Percentiles rank a stretch among this genome's conserved stretches.
Evolutionary conservation across 2,797 vertebrate species (phyloP).

Genomic region (Spea hammondii): DNA sequence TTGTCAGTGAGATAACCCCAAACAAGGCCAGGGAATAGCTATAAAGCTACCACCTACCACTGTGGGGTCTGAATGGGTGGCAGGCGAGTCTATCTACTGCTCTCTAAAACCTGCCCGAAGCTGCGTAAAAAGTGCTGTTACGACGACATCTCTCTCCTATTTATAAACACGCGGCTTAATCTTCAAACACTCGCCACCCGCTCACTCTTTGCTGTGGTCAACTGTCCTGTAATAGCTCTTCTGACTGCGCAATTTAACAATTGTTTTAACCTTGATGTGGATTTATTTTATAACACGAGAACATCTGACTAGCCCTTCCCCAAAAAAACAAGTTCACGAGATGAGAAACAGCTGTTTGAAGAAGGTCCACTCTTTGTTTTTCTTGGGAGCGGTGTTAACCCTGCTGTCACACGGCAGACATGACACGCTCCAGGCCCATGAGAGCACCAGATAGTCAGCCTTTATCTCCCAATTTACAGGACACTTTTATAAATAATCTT

Average conservation of each 20-base stretch:
- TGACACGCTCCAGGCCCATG: slow-evolving; percentile 16
- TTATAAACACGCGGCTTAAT: neutral
- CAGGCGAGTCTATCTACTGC: neutral
- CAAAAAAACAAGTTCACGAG: neutral
- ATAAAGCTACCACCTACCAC: neutral
- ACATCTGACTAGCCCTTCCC: neutral
- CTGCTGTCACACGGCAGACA: slow-evolving; percentile 5
- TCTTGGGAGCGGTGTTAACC: slow-evolving; percentile 1
- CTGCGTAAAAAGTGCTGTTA: neutral
- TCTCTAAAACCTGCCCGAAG: neutral
- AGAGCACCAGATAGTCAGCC: neutral
- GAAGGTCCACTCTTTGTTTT: slow-evolving; percentile 3
- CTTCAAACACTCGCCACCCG: neutral
- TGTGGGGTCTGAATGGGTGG: slow-evolving; percentile 9
- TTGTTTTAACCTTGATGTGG: slow-evolving; percentile 21
- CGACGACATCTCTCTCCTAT: neutral
- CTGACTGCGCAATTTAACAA: neutral
- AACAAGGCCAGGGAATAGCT: neutral
- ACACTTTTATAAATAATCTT: neutral
- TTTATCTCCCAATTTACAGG: slow-evolving; percentile 11
- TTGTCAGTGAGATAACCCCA: neutral
- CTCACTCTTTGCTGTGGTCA: slow-evolving; percentile 8
- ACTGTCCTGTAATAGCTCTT: neutral
- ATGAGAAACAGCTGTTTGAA: slow-evolving; percentile 35
- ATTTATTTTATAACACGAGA: slow-evolving; percentile 9